These are phyloP conservation scores for Pempheris klunzingeri DNA, from an alignment of 2,797 vertebrate genomes.

Conservation along the genomic window DNA sequence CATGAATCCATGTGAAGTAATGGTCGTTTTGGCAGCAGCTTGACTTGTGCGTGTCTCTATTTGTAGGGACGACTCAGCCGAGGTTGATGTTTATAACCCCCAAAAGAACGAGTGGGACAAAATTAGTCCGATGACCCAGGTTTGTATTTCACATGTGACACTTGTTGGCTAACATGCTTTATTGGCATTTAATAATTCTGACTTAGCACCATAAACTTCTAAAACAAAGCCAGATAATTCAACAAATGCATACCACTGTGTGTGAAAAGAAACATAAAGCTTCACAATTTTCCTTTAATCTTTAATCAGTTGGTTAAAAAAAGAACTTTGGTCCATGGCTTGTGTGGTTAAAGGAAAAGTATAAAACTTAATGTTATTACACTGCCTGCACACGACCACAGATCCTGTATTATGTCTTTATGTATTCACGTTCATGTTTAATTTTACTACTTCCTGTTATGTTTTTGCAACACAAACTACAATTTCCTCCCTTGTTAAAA, in stretches of 20 bases:
- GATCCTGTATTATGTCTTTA: too few species aligned
- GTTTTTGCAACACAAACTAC: not conserved
- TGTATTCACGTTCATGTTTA: too few species aligned
- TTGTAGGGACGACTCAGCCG: conserved; percentile 94
- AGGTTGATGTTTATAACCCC: conserved; percentile 96
- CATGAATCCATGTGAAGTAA: not conserved
- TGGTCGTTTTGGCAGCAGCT: conserved; percentile 14
- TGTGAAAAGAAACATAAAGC: too few species aligned
- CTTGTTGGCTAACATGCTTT: not conserved
- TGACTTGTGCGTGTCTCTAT: conserved; percentile 48
- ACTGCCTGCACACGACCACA: too few species aligned
- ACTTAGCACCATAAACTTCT: not conserved
- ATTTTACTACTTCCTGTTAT: not conserved
- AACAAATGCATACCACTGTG: too few species aligned
- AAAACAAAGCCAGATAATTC: too few species aligned
- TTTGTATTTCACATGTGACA: conserved; percentile 73
- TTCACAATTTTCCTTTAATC: too few species aligned
- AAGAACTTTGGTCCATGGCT: too few species aligned
- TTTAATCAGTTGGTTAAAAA: too few species aligned
- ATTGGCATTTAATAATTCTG: not conserved
- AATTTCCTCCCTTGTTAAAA: not conserved
- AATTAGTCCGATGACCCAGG: conserved; percentile 96
- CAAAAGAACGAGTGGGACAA: conserved; percentile 95
- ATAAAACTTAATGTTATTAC: too few species aligned
- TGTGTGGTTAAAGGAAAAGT: too few species aligned